These are phyloP conservation scores for Drosophila birchii DNA, from an alignment of 2,888 invertebrate species.

Conservation along the genomic window DNA sequence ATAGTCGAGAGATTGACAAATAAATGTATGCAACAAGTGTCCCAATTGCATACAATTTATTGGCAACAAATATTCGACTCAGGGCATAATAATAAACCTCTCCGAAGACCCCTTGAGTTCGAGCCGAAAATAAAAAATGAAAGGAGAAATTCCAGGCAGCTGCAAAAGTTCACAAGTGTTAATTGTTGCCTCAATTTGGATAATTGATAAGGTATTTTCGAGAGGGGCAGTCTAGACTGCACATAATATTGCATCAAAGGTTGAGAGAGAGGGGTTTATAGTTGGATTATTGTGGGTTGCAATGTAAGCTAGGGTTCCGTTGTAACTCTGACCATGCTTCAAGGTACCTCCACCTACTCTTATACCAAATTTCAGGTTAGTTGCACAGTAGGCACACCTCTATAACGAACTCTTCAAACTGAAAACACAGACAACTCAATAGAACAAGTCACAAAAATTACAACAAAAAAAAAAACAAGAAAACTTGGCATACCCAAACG, in stretches of 20 bases:
- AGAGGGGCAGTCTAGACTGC: constrained; percentile 8
- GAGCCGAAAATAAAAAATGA: neutral
- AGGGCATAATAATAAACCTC: constrained; percentile 10
- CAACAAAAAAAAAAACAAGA: neutral
- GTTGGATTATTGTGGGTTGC: neutral
- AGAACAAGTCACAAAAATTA: constrained; percentile 10
- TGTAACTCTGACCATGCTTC: neutral
- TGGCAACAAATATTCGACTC: constrained; percentile 66
- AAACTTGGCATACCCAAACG: constrained; percentile 8
- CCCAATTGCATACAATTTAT: constrained; percentile 76
- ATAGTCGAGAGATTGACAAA: constrained; percentile 64
- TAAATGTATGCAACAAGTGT: constrained; percentile 71
- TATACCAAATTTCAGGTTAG: neutral
- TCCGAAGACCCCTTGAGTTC: neutral
- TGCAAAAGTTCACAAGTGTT: constrained; percentile 71
- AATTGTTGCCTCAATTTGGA: constrained; percentile 74
- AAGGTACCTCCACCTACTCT: neutral
- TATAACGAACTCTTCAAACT: neutral
- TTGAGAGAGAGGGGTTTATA: neutral
- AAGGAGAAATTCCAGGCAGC: constrained; percentile 14
- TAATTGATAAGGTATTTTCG: constrained; percentile 59
- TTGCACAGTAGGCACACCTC: neutral
- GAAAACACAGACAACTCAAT: constrained; percentile 26
- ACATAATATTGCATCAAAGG: constrained; percentile 9
- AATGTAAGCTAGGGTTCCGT: neutral